phyloP scores from a whole-genome alignment of 2,888 invertebrate genomes.

The Mycalesis mineus region DNA sequence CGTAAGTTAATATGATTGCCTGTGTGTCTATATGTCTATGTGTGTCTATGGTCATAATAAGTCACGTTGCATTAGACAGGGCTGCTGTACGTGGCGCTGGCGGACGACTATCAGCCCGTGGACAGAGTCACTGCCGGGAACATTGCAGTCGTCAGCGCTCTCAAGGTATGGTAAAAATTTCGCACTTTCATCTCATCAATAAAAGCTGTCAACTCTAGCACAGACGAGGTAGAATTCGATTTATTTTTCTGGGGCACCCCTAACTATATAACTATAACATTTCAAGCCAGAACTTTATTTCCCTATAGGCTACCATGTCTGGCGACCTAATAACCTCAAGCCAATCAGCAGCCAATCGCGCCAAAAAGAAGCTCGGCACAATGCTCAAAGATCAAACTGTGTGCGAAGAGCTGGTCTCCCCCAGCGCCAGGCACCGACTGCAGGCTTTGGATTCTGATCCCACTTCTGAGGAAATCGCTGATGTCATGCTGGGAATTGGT shows the following conservation, averaged over 20 bases:
- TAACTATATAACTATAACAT: neutral
- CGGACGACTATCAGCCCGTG: conserved; percentile 92
- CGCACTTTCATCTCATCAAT: too few species aligned
- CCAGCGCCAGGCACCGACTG: conserved; percentile 50
- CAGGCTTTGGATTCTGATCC: conserved; percentile 46
- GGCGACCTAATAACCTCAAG: conserved; percentile 86
- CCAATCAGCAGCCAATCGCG: conserved; percentile 75
- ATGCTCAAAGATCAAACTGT: conserved; percentile 36
- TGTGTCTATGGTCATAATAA: too few species aligned
- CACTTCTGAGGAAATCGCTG: conserved; percentile 47
- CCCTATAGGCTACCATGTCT: conserved; percentile 79
- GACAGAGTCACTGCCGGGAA: conserved; percentile 83
- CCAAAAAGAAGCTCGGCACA: conserved; percentile 64
- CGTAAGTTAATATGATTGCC: too few species aligned
- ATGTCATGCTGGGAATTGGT: conserved; percentile 62
- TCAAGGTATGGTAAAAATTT: conserved; percentile 79
- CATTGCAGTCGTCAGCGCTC: conserved; percentile 92
- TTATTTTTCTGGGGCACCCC: too few species aligned
- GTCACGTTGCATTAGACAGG: too few species aligned
- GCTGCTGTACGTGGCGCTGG: conserved; percentile 82
- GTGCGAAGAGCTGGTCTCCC: conserved; percentile 47
- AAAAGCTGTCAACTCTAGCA: too few species aligned
- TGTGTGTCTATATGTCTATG: too few species aligned
- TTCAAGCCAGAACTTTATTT: neutral
- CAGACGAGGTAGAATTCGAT: too few species aligned